Evolutionary conservation across 2,113 vertebrate species (phyloP).

Genomic region (Saguinus imperator): DNA sequence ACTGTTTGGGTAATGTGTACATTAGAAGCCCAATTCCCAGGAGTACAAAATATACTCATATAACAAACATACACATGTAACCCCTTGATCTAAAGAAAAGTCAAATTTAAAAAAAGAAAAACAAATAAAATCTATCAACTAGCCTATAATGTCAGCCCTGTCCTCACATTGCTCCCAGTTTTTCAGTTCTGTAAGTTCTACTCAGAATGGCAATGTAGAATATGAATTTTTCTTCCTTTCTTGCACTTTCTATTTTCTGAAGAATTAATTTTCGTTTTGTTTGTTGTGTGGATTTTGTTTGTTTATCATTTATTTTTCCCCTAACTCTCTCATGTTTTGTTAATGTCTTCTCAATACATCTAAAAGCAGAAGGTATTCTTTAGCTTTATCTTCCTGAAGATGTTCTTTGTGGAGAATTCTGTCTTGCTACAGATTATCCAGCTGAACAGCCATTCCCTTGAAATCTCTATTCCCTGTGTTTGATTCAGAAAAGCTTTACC

Average conservation of each 20-base stretch:
- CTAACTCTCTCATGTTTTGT: background rate
- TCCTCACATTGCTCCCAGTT: background rate
- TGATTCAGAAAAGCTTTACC: background rate
- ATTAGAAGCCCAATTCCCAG: too few species aligned
- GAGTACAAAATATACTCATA: too few species aligned
- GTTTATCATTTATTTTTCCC: background rate
- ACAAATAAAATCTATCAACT: background rate
- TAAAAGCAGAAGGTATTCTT: background rate
- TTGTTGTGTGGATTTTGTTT: background rate
- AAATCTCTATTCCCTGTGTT: background rate
- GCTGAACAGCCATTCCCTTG: background rate
- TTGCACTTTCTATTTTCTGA: background rate
- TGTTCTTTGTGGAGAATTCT: background rate
- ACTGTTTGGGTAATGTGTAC: too few species aligned
- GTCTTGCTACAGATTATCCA: background rate
- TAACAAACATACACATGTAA: too few species aligned
- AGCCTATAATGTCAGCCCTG: background rate
- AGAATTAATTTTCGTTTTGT: background rate
- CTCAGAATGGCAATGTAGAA: accelerated
- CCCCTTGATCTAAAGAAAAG: too few species aligned
- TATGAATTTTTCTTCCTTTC: background rate
- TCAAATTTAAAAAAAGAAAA: too few species aligned
- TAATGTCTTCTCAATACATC: background rate
- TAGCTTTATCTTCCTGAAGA: background rate
- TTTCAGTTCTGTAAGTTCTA: background rate